A percentile compares a stretch with the other conserved stretches of the same genome.
These are phyloP conservation scores for Hedychridium roseum DNA, from an alignment of 2,888 invertebrate species.

Conservation along the genomic window DNA sequence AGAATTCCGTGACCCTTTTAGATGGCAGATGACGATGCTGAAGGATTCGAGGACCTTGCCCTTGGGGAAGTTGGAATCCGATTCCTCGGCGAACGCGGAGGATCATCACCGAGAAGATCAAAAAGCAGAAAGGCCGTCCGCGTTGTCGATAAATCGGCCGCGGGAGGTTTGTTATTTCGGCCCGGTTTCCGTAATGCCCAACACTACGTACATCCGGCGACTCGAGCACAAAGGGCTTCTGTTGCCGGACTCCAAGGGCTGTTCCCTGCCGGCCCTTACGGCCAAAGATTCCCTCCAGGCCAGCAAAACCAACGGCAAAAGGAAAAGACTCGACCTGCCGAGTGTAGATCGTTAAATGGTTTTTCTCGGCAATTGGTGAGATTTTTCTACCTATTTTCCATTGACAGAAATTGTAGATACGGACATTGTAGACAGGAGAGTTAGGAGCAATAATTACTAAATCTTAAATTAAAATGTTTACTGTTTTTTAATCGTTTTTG, in stretches of 20 bases:
- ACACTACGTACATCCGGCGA: constrained; percentile 48
- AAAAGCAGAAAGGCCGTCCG: constrained; percentile 11
- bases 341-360: constrained; percentile 21
- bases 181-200: constrained; percentile 45
- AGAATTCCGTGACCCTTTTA: too few species aligned
- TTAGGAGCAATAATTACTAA: too few species aligned
- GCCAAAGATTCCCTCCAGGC: constrained; percentile 31
- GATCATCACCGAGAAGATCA: constrained; percentile 1
- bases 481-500: too few species aligned
- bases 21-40: constrained; percentile 53
- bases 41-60: constrained; percentile 34
- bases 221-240: constrained; percentile 44
- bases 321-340: constrained; percentile 42
- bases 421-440: too few species aligned
- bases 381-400: too few species aligned
- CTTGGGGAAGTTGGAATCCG: constrained; percentile 6
- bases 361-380: too few species aligned
- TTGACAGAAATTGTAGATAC: too few species aligned
- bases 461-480: too few species aligned
- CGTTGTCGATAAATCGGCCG: constrained; percentile 14
- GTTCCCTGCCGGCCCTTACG: constrained; percentile 45
- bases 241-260: constrained; percentile 35
- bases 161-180: constrained; percentile 42
- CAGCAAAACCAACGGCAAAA: constrained; percentile 40
- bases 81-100: constrained; percentile 1